Percentiles rank a stretch among this genome's conserved stretches.
Conservation (phyloP, 2,797 vertebrate species). For the Prunella strophiata region DNA sequence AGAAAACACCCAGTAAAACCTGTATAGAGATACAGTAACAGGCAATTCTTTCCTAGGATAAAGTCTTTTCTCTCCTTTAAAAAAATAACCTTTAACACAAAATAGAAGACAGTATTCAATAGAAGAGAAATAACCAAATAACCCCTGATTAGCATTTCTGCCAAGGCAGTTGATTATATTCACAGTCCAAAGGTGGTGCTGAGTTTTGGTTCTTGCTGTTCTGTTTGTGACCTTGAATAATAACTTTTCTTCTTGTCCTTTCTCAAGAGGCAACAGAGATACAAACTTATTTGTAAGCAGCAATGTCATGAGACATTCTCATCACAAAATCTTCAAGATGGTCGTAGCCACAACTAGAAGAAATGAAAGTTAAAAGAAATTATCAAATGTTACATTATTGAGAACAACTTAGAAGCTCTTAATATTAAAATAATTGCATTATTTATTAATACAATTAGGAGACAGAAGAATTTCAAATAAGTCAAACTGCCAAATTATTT, state of each 20-base stretch:
- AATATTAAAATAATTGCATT: background rate
- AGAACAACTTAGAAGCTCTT: background rate
- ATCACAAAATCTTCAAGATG: constrained; percentile 64
- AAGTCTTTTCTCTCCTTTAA: constrained; percentile 46
- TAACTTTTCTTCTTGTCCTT: background rate
- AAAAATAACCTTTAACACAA: constrained; percentile 69
- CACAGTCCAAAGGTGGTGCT: constrained; percentile 41
- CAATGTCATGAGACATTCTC: background rate
- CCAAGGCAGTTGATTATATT: constrained; percentile 48
- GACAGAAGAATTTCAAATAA: background rate
- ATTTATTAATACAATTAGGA: background rate
- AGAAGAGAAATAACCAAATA: constrained; percentile 38
- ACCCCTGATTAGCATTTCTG: constrained; percentile 53
- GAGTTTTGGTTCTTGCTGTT: constrained; percentile 35
- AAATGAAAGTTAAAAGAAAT: background rate
- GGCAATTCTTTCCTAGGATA: constrained; percentile 34
- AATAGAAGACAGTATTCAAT: constrained; percentile 58
- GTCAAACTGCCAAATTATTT: background rate
- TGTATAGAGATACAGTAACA: constrained; percentile 34
- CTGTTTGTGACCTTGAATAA: background rate
- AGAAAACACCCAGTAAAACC: constrained; percentile 55
- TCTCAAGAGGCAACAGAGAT: background rate
- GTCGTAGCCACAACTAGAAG: constrained; percentile 76
- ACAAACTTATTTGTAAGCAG: constrained; percentile 18
- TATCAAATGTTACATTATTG: background rate